Evolutionary conservation across 2,888 invertebrate genomes (phyloP).

Genomic region (Acrobasis consociella): DNA sequence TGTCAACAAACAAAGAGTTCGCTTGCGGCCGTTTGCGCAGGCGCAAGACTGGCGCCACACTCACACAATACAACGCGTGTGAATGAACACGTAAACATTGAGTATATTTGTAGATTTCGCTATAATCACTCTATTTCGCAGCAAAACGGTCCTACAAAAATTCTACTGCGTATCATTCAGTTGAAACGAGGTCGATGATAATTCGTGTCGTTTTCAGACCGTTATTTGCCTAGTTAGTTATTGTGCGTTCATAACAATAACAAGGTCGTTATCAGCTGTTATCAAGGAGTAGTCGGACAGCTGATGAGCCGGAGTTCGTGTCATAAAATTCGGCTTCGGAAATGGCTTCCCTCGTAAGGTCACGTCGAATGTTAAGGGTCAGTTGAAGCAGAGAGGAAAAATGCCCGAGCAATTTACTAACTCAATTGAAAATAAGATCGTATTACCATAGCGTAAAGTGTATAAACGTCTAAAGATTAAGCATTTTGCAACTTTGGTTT

Average conservation of each 20-base stretch:
- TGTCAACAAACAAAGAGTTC: slow-evolving; percentile 81
- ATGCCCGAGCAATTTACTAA: no score
- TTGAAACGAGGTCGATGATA: slow-evolving; percentile 7
- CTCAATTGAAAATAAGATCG: no score
- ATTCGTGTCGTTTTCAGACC: neutral
- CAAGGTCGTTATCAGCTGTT: slow-evolving; percentile 17
- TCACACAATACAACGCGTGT: slow-evolving; percentile 60
- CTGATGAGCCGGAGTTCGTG: slow-evolving; percentile 3
- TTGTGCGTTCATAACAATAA: slow-evolving; percentile 10
- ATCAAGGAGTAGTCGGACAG: slow-evolving; percentile 10
- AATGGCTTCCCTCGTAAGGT: neutral
- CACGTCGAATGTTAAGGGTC: slow-evolving; percentile 4
- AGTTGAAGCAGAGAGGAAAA: no score
- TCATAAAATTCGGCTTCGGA: neutral
- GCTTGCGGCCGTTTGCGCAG: slow-evolving; percentile 63
- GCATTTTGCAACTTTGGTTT: no score
- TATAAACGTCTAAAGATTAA: no score
- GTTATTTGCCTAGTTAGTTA: neutral
- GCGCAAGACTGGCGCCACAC: slow-evolving; percentile 65
- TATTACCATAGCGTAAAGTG: no score
- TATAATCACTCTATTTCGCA: slow-evolving; percentile 35
- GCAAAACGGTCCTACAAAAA: slow-evolving; percentile 26
- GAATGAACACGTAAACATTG: slow-evolving; percentile 76
- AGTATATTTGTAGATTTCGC: slow-evolving; percentile 41
- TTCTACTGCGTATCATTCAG: slow-evolving; percentile 25